Base-by-base conservation (phyloP, 2,797 vertebrate species). In the Notolabrus celidotus region DNA sequence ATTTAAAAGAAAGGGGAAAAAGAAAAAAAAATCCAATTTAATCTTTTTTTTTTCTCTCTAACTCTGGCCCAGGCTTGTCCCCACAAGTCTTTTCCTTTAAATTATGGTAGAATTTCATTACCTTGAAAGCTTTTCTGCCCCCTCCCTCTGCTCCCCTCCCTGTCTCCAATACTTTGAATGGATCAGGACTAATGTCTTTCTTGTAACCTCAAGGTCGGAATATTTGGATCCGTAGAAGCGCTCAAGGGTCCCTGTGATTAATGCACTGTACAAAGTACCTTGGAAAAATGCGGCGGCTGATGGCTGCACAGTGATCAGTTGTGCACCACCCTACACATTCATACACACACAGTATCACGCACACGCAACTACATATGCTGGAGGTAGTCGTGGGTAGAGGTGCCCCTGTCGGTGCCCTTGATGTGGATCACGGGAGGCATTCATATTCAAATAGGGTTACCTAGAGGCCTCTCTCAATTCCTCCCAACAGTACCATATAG, bases 81-180 rank as follows among this genome's bases (percentile, higher is more conserved):
- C 92, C 90, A 92, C 91, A 87, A 92, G 94, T 93, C 92, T 92
- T 94, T 92, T 87, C 76, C 91, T 94, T 93, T 95, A 95, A 95
- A 94, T 95, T 93, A 95, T 94, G 86, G 92, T 84, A 88, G 92
- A 94, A 94, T 95, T 95, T 95, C 94, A 95, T 95, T 95, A 95
- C 94, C 93, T 94, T 95, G 94, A 95, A 95, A 95, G 94, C 93
- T 92, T 93, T 92, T 90, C 82, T 83, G 80, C 80, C 84, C 86
- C 83, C 89, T 86, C 88, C 81, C 86, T 80, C 80, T 68, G 61
- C 81, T 81, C 65, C 78, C 74, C 85, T 80, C 86, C 85, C 87
- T 86, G 84, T 86, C 87, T 86, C 86, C 88, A 87, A 87, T 93
- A 89, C 90, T 92, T 92, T 86, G 92, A 93, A 91, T 92, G 92